A percentile compares a stretch with the other conserved stretches of the same genome.
Evolutionary conservation across 2,113 vertebrate species (phyloP).

Genomic region (Ondatra zibethicus): DNA sequence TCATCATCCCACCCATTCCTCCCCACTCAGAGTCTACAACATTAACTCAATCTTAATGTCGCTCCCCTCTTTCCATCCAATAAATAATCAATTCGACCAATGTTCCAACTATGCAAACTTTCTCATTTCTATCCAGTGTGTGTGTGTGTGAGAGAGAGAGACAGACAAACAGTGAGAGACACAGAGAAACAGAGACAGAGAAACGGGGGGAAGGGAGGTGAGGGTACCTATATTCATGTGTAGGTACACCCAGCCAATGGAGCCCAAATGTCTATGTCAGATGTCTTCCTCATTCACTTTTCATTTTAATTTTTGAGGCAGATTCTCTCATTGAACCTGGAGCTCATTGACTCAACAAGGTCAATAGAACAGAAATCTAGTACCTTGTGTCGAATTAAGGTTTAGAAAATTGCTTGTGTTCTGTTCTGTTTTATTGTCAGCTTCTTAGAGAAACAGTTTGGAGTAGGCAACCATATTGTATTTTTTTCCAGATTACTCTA

Average conservation of each 20-base stretch:
- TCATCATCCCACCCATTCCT: background rate
- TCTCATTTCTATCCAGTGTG: background rate
- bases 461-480: background rate
- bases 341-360: background rate
- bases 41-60: background rate
- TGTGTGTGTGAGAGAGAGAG: background rate
- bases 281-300: background rate
- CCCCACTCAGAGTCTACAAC: background rate
- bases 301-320: background rate
- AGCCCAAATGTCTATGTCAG: background rate
- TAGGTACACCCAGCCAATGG: background rate
- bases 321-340: background rate
- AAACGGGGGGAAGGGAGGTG: background rate
- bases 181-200: background rate
- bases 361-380: background rate
- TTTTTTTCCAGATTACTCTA: slow-evolving; percentile 5
- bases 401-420: background rate
- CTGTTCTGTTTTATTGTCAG: background rate
- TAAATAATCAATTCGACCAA: background rate
- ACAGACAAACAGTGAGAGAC: rapidly evolving
- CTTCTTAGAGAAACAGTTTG: background rate
- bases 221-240: background rate
- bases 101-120: background rate
- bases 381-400: background rate
- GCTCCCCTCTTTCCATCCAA: background rate